phyloP scores from a whole-genome alignment of 2,888 invertebrate species.

The Thecophora atra region DNA sequence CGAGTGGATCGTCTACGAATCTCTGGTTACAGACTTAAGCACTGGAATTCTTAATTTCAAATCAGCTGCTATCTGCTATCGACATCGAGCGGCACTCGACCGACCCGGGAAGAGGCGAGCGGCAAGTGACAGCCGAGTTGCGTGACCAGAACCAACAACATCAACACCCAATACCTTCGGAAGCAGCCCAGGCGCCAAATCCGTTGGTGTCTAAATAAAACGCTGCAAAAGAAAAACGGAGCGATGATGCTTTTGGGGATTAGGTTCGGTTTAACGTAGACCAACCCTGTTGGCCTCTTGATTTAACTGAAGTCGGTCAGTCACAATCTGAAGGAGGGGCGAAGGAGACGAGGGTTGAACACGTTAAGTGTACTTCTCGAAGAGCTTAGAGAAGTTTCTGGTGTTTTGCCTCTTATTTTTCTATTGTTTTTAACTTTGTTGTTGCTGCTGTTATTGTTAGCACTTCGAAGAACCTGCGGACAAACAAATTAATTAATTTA shows the following conservation, averaged over 20 bases:
- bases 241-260: constrained; percentile 31
- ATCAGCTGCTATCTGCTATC: constrained; percentile 41
- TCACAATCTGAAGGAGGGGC: background rate
- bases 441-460: constrained; percentile 29
- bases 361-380: constrained; percentile 41
- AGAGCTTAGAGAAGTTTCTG: constrained; percentile 40
- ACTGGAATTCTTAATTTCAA: constrained; percentile 48
- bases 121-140: constrained; percentile 26
- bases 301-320: constrained; percentile 13
- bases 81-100: constrained; percentile 32
- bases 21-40: constrained; percentile 31
- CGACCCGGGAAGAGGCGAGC: background rate
- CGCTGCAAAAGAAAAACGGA: background rate
- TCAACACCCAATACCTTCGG: background rate
- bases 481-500: constrained; percentile 52
- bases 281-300: constrained; percentile 12
- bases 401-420: background rate
- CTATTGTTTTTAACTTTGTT: constrained; percentile 16
- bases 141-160: constrained; percentile 34
- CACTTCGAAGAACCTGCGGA: constrained; percentile 19
- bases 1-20: background rate
- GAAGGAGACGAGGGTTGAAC: background rate
- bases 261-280: constrained; percentile 3
- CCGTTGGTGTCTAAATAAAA: constrained; percentile 22
- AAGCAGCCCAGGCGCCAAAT: background rate